phyloP scores from a whole-genome alignment of 2,113 vertebrate species.

The Phoxinus phoxinus region DNA sequence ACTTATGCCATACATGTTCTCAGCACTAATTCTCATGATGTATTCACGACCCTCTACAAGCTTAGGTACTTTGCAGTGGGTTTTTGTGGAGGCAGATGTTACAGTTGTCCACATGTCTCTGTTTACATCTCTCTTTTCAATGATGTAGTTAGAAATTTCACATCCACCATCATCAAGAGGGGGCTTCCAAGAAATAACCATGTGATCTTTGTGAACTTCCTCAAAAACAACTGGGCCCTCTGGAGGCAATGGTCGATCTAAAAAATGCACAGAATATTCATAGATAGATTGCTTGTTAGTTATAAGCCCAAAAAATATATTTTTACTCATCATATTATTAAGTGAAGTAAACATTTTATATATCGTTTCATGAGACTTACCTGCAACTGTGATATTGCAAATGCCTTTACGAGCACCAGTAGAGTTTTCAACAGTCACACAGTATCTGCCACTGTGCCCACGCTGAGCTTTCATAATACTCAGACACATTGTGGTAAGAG shows the following conservation, averaged over 20 bases:
- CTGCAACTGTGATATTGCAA: conserved; percentile 90
- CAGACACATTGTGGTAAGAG: conserved; percentile 84
- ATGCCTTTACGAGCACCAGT: conserved; percentile 92
- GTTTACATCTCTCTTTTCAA: conserved; percentile 92
- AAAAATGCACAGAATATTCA: conserved; percentile 27
- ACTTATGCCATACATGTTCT: conserved; percentile 97
- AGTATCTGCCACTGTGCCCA: conserved; percentile 90
- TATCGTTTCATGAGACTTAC: conserved; percentile 71
- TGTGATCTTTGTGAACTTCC: conserved; percentile 92
- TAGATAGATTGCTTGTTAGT: not conserved
- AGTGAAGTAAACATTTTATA: not conserved
- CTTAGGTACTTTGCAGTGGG: conserved; percentile 92
- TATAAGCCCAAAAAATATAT: not conserved
- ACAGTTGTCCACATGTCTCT: conserved; percentile 94
- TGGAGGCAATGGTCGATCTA: conserved; percentile 93
- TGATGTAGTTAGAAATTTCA: conserved; percentile 92
- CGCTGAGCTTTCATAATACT: conserved; percentile 88
- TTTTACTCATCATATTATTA: not conserved
- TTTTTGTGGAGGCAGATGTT: conserved; percentile 89
- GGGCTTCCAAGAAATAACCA: conserved; percentile 97
- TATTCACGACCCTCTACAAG: conserved; percentile 93
- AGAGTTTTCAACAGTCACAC: conserved; percentile 91
- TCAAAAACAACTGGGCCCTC: conserved; percentile 94
- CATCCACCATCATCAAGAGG: conserved; percentile 93
- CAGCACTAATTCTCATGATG: conserved; percentile 91